Base-by-base conservation (phyloP, 2,113 vertebrate genomes). In the Haliaeetus leucogaster region DNA sequence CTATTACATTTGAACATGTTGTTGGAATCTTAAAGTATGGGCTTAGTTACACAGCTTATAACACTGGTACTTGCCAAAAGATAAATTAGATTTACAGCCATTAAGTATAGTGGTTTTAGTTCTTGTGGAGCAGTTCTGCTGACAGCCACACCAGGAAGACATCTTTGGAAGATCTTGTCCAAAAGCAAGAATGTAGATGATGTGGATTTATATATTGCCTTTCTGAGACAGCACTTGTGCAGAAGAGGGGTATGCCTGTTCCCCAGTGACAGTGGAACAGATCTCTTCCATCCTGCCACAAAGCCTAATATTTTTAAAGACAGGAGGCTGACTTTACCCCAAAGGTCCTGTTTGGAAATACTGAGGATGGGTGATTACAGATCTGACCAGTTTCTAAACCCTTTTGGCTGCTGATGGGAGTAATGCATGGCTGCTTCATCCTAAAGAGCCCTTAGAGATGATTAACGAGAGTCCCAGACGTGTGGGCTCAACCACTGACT, bases 401-500 rank as follows among this genome's bases (percentile, higher is more conserved):
- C 70, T 73, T 84, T 15, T 22, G 86, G 66, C 74, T 90, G 74
- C 81, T 96, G 83, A 26, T 53, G 66, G 81, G 86, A 86, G 78
- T 63, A 23, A 77, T 27, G 56, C 74, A 73, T 2, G 4, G 74
- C 78, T 87, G 45, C 84, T 85, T 91, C 84, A 80, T 79, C 84
- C 94, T 65, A 13, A 76, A 29, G 73, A 95, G 89, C 91, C 80
- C 76, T 66, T 66, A 70, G 89, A 86, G 94, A 86, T 93, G 94
- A 53, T 16, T 43, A 94, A 70, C 30, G 30, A 48, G 73, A 93
- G 89, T 83, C 95, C 96, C 95, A 97, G 96, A 95, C 95, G 6
- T 86, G 95, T 96, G 96, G 96, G 96, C 91, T 97, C 92, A 58
- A n/a, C 13, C 93, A 77, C 87, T 97, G 97, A 97, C 81, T 97